Evolutionary conservation across 35 echinoderm and acorn worm genomes (phyloP).

Genomic region (Lytechinus variegatus): DNA sequence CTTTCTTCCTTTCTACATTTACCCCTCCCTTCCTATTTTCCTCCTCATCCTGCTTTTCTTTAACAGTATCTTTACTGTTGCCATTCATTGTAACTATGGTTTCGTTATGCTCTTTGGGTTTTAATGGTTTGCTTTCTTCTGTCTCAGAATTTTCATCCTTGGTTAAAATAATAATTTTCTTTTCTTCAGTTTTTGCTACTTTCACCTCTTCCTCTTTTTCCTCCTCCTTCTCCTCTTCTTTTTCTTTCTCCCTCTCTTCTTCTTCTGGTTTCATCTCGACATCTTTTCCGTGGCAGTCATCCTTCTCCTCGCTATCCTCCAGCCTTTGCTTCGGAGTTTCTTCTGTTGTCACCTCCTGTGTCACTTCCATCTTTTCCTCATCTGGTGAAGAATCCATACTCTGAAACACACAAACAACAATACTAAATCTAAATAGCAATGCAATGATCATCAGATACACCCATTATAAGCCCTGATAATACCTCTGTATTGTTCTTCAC

Average conservation of each 20-base stretch:
- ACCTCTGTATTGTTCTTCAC: too few relatives aligned
- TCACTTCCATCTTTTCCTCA: slow-evolving; percentile 35
- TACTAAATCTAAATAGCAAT: background rate
- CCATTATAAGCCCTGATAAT: too few relatives aligned
- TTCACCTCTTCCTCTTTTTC: slow-evolving; percentile 49
- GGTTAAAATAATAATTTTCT: background rate
- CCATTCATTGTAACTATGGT: background rate
- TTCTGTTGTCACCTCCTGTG: background rate
- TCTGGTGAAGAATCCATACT: background rate
- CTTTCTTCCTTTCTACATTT: background rate
- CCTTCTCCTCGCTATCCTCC: slow-evolving; percentile 9
- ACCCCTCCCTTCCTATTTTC: background rate
- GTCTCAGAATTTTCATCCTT: background rate
- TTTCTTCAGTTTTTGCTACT: slow-evolving; percentile 23
- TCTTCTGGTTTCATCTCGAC: slow-evolving; percentile 32
- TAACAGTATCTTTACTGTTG: background rate
- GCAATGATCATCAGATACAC: background rate
- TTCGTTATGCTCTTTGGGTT: background rate
- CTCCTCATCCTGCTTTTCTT: slow-evolving; percentile 12
- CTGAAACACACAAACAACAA: background rate
- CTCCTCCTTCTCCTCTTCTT: slow-evolving; percentile 38
- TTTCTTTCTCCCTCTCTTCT: background rate
- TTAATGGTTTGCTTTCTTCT: slow-evolving; percentile 31
- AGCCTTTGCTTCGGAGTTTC: background rate
- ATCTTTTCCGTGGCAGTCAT: background rate